Percentiles rank a stretch among this genome's conserved stretches.
phyloP scores from a whole-genome alignment of 2,888 invertebrate species.

The Pristionchus maxplancki region DNA sequence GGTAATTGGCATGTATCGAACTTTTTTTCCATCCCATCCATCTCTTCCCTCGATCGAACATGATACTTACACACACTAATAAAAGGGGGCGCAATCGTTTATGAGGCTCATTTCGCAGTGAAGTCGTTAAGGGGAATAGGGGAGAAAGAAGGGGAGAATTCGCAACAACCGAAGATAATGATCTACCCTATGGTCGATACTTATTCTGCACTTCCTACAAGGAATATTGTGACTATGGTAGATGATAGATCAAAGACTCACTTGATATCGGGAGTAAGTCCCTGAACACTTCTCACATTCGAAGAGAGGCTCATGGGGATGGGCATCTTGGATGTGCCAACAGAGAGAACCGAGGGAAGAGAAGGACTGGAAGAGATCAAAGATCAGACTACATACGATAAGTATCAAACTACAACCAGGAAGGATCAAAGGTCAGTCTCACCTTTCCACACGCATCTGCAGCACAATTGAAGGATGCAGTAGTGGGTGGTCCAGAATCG shows the following conservation, averaged over 20 bases:
- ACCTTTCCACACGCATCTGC: slow-evolving; percentile 37
- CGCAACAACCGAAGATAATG: slow-evolving; percentile 23
- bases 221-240: not conserved
- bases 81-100: slow-evolving; percentile 27
- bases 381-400: not conserved
- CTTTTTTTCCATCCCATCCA: not conserved
- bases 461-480: not conserved
- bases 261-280: slow-evolving; percentile 61
- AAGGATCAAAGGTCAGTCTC: not conserved
- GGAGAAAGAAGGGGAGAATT: not conserved
- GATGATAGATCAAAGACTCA: slow-evolving; percentile 50
- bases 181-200: not conserved
- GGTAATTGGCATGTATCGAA: not conserved
- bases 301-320: slow-evolving; percentile 60
- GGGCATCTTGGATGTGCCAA: slow-evolving; percentile 65
- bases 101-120: slow-evolving; percentile 38
- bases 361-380: slow-evolving; percentile 59
- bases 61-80: slow-evolving; percentile 33
- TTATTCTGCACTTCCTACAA: not conserved
- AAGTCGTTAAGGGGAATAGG: not conserved
- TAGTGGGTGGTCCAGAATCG: not conserved
- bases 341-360: slow-evolving; percentile 59
- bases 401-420: not conserved
- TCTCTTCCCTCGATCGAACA: not conserved
- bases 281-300: slow-evolving; percentile 62